Evolutionary conservation across 1,140 invertebrate species (phyloP), one percentile per base, ranked within the genome.

Genomic region (Drosophila erecta): DNA sequence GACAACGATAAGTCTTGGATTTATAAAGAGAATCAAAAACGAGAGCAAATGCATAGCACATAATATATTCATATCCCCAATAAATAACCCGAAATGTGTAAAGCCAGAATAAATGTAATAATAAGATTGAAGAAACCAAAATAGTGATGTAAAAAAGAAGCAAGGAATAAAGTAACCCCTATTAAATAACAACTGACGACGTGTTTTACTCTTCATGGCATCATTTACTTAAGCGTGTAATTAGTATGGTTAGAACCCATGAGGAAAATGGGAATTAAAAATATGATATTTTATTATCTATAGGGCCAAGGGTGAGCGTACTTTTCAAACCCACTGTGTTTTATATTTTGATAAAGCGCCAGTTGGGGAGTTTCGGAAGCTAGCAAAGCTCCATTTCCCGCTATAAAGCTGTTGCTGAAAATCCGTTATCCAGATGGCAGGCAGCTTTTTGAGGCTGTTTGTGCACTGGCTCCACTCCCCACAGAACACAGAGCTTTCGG

Each of bases 61-160:
- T 75, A 74, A 53, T 70, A 85, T 85, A 85, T 87, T 85, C 83
- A 85, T 85, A 85, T 87, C 78, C 64, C 53, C 67, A 49, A 54
- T 37, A 54, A 78, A 60, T 66, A 46, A 73, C 40, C 37, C 15
- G 67, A 71, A 46, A 53, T 24, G 41, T 53, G 51, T 62, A 71
- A 78, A 78, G 50, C 37, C 17, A 57, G 27, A 76, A 55, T 43
- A 49, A 66, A 53, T 35, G 33, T 70, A 70, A 35, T 22, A 37
- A 5, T 64, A 62, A 64, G 27, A 17, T 41, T 17, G 30, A 40
- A 70, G 50, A 69, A 35, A 69, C 1, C 14, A n/a, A 37, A 46
- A 60, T 40, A 54, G 56, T 77, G 64, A 76, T 78, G 83, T 75
- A 86, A 51, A 85, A 85, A 62, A 47, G 54, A 71, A 75, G 53